These are phyloP conservation scores for Eumaeus atala DNA, from an alignment of 1,140 invertebrate genomes.

Conservation along the genomic window DNA sequence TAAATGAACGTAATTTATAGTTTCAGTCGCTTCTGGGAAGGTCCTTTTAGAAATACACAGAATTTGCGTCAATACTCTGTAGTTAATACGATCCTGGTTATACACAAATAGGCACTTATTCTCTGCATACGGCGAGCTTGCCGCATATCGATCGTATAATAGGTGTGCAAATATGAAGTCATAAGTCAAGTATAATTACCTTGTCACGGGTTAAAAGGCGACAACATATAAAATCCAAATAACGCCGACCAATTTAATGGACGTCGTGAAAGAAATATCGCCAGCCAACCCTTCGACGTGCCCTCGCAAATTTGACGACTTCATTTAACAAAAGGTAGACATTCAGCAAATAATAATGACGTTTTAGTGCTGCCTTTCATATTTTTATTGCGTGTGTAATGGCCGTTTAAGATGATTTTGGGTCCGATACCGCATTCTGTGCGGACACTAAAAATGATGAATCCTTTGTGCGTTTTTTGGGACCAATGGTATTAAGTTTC, in stretches of 20 bases:
- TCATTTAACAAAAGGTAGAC: constrained; percentile 63
- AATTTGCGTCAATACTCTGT: too few species aligned
- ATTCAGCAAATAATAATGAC: constrained; percentile 62
- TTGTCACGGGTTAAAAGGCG: constrained; percentile 34
- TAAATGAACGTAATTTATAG: too few species aligned
- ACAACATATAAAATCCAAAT: constrained; percentile 28
- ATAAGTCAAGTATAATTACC: constrained; percentile 41
- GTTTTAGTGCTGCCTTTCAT: constrained; percentile 59
- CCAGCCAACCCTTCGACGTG: constrained; percentile 32
- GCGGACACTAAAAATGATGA: constrained; percentile 27
- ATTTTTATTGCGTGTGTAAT: constrained; percentile 69
- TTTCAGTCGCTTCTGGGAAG: too few species aligned
- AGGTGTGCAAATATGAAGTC: constrained; percentile 7
- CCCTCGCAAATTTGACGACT: constrained; percentile 42
- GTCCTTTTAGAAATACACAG: too few species aligned
- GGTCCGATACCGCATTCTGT: constrained; percentile 26
- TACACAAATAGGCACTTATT: too few species aligned
- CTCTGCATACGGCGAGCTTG: too few species aligned
- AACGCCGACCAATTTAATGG: constrained; percentile 24
- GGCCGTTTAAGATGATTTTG: constrained; percentile 52
- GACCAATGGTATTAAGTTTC: background rate
- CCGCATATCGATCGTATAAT: constrained; percentile 2
- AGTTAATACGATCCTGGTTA: too few species aligned
- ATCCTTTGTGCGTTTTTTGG: constrained; percentile 14
- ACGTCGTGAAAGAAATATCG: constrained; percentile 30